Percentiles rank a stretch among this genome's conserved stretches.
phyloP scores from a whole-genome alignment of 2,797 vertebrate genomes.

The Trichosurus vulpecula region DNA sequence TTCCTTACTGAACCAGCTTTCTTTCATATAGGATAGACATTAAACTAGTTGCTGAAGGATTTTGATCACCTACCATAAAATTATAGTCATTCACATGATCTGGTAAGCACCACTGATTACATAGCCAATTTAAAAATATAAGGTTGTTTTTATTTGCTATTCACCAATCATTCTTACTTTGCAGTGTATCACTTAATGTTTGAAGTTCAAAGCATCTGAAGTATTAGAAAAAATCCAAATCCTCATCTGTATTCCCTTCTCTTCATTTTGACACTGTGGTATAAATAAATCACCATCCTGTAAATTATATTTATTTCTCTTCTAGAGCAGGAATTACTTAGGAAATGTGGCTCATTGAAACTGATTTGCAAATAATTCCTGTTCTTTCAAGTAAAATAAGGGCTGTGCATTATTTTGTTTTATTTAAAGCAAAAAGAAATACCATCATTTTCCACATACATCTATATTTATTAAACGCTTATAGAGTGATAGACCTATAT shows the following conservation, averaged over 20 bases:
- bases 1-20: not conserved
- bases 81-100: not conserved
- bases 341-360: not conserved
- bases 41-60: not conserved
- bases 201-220: not conserved
- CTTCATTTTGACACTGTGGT: not conserved
- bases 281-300: not conserved
- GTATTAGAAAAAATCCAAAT: not conserved
- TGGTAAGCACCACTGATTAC: not conserved
- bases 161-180: not conserved
- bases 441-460: not conserved
- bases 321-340: not conserved
- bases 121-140: not conserved
- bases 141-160: not conserved
- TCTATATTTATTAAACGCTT: not conserved
- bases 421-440: not conserved
- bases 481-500: not conserved
- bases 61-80: not conserved
- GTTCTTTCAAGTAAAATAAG: not conserved
- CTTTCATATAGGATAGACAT: not conserved
- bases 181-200: not conserved
- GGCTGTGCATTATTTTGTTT: not conserved
- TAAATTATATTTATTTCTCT: not conserved
- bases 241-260: not conserved
- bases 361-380: not conserved